Conservation (phyloP, 2,113 vertebrate genomes). For the Dasyurus viverrinus region DNA sequence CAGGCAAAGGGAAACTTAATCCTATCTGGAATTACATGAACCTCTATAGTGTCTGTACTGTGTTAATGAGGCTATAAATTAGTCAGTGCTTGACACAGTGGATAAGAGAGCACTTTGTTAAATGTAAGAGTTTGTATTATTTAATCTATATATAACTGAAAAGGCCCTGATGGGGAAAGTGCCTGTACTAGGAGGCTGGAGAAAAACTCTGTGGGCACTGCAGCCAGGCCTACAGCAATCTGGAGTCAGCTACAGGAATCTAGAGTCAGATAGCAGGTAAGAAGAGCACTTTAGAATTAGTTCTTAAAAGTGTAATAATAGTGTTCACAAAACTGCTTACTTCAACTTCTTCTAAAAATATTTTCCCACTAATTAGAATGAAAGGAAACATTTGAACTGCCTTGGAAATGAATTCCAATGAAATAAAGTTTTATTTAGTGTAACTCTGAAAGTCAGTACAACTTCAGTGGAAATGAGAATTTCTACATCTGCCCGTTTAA, state of each 20-base stretch:
- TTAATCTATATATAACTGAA: conserved; percentile 76
- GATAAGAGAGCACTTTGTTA: conserved; percentile 79
- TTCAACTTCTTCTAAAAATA: not conserved
- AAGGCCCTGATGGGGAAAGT: conserved; percentile 75
- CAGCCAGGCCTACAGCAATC: conserved; percentile 41
- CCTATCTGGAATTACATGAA: conserved; percentile 73
- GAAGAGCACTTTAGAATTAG: conserved; percentile 12
- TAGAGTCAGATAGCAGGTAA: conserved; percentile 6
- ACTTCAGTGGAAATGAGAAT: not conserved
- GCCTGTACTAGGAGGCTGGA: conserved; percentile 66
- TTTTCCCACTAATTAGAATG: conserved; percentile 5
- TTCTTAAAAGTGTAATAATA: conserved; percentile 59
- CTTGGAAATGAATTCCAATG: conserved; percentile 14
- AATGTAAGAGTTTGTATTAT: conserved; percentile 80
- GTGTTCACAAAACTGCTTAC: conserved; percentile 16
- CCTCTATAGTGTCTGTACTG: conserved; percentile 76
- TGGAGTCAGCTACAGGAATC: conserved; percentile 45
- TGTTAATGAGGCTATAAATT: conserved; percentile 84
- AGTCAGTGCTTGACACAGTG: conserved; percentile 79
- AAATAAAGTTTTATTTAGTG: not conserved
- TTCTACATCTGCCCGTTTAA: not conserved
- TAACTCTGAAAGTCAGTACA: not conserved
- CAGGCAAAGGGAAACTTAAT: conserved; percentile 80
- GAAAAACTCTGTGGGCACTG: conserved; percentile 71
- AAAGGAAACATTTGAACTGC: conserved; percentile 28